These are phyloP conservation scores for Parnassius mnemosyne DNA, from an alignment of 2,888 invertebrate species.

Conservation along the genomic window DNA sequence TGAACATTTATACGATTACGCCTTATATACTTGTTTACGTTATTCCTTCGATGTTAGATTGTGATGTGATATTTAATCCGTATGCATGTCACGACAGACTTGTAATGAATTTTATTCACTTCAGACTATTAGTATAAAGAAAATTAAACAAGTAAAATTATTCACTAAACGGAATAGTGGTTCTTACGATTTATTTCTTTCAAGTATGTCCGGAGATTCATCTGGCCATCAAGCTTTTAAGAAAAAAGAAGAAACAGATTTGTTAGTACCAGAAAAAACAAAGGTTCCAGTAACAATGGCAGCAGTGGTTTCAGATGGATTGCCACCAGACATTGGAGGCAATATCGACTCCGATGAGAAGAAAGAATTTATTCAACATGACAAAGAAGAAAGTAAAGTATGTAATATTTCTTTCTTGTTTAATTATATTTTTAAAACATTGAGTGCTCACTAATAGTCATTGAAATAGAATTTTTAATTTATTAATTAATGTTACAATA, in stretches of 20 bases:
- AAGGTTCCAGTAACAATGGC: constrained; percentile 38
- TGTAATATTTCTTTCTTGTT: constrained; percentile 21
- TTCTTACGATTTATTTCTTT: constrained; percentile 34
- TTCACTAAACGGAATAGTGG: constrained; percentile 9
- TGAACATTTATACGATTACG: constrained; percentile 34
- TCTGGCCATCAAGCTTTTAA: constrained; percentile 52
- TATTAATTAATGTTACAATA: too few relatives aligned
- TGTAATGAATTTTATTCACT: constrained; percentile 6
- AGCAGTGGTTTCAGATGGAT: constrained; percentile 28
- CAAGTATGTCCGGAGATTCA: constrained; percentile 71
- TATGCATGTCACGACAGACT: constrained; percentile 8
- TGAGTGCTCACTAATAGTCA: too few relatives aligned
- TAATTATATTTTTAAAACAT: too few relatives aligned
- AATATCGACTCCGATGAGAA: constrained; percentile 45
- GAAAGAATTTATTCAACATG: constrained; percentile 47
- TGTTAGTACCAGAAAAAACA: constrained; percentile 46
- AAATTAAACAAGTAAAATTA: constrained; percentile 5
- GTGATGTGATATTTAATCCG: constrained; percentile 30
- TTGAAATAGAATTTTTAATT: too few relatives aligned
- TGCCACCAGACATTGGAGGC: constrained; percentile 36
- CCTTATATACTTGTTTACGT: constrained; percentile 48
- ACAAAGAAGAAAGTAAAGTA: constrained; percentile 56
- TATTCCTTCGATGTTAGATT: constrained; percentile 37
- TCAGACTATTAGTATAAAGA: neutral
- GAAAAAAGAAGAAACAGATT: constrained; percentile 57